Conservation (phyloP, 2,888 invertebrate genomes). For the Atherix ibis region DNA sequence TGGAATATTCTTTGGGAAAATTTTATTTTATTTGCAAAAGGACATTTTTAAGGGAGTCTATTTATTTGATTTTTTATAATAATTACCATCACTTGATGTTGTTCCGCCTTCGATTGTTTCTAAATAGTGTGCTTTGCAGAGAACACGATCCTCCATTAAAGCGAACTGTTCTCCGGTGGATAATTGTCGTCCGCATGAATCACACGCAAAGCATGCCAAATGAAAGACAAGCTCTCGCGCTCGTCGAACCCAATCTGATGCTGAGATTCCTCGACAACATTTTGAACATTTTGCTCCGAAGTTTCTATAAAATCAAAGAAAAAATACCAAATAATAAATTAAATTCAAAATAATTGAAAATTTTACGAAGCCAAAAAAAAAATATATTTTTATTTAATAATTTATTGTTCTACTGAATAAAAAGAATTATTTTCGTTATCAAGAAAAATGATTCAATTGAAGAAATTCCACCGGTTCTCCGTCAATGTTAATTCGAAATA, state of each 20-base stretch:
- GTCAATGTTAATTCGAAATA: too few relatives aligned
- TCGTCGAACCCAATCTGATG: conserved; percentile 95
- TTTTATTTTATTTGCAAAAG: conserved; percentile 1
- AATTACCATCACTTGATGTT: conserved; percentile 72
- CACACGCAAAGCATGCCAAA: conserved; percentile 97
- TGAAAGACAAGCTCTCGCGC: conserved; percentile 92
- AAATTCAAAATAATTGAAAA: not conserved
- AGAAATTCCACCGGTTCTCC: too few relatives aligned
- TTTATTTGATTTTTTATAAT: conserved; percentile 6
- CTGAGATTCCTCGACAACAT: conserved; percentile 81
- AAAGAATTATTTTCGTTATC: not conserved
- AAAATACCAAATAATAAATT: conserved; percentile 7
- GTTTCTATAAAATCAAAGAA: conserved; percentile 47
- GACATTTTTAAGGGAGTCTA: too few relatives aligned
- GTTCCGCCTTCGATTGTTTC: conserved; percentile 88
- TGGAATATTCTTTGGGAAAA: too few relatives aligned
- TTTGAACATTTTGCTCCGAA: conserved; percentile 95
- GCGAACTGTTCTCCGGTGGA: conserved; percentile 96
- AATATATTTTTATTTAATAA: not conserved
- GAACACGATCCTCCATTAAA: conserved; percentile 79
- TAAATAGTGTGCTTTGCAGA: conserved; percentile 95
- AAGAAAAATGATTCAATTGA: too few relatives aligned
- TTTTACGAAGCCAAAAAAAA: not conserved
- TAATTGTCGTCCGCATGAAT: conserved; percentile 82
- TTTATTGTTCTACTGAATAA: not conserved